Percentiles rank a stretch among this genome's conserved stretches.
Conservation (phyloP, 2,797 vertebrate genomes). For the Premnoplex brunnescens region DNA sequence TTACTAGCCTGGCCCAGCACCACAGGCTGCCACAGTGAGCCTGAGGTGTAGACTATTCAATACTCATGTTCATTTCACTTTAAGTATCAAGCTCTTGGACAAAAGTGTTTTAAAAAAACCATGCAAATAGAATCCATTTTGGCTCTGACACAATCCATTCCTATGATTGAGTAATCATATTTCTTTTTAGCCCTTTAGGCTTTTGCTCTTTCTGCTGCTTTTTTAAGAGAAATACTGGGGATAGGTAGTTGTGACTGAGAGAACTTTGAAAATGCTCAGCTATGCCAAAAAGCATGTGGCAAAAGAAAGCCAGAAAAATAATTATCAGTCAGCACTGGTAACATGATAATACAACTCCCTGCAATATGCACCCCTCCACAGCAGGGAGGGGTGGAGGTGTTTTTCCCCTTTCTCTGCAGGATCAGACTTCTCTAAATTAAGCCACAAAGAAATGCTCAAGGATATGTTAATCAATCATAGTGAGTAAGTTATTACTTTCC, state of each 20-base stretch:
- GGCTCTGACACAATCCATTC: not conserved
- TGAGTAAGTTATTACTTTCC: not conserved
- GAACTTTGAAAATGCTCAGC: not conserved
- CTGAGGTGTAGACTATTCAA: not conserved
- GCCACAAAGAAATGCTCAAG: not conserved
- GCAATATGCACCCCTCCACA: not conserved
- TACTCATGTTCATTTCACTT: not conserved
- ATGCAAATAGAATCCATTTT: not conserved
- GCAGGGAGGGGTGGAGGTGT: not conserved
- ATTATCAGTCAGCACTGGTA: not conserved
- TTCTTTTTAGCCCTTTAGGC: not conserved
- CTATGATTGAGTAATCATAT: not conserved
- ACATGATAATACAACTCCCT: not conserved
- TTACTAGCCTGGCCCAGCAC: not conserved
- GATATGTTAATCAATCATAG: not conserved
- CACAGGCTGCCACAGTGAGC: not conserved
- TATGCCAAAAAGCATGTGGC: not conserved
- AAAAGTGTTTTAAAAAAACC: not conserved
- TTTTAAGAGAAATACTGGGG: not conserved
- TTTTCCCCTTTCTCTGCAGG: not conserved
- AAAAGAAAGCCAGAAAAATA: not conserved
- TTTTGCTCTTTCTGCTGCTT: not conserved
- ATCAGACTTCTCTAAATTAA: not conserved
- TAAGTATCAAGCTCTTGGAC: not conserved
- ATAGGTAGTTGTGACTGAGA: not conserved